phyloP scores from a whole-genome alignment of 2,888 invertebrate genomes.

The Drosophila planitibia region DNA sequence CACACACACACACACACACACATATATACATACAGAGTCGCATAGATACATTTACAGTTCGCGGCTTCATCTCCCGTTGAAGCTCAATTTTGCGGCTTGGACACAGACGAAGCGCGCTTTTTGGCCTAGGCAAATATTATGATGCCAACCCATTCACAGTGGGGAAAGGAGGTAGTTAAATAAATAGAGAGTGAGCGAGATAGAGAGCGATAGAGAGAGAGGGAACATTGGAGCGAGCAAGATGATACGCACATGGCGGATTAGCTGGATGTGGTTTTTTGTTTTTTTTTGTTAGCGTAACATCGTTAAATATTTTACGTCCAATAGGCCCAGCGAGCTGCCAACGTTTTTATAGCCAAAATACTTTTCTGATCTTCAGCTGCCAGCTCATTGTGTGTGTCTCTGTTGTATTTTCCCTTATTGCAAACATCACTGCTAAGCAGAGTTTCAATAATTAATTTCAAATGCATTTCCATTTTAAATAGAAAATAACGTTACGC shows the following conservation, averaged over 20 bases:
- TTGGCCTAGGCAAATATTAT: constrained; percentile 79
- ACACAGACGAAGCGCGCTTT: constrained; percentile 36
- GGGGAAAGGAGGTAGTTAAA: constrained; percentile 8
- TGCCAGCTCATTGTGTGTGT: constrained; percentile 34
- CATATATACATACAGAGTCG: not conserved
- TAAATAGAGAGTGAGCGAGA: not conserved
- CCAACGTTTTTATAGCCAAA: constrained; percentile 70
- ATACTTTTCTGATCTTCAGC: constrained; percentile 38
- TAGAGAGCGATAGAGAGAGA: constrained; percentile 5
- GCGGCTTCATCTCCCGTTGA: constrained; percentile 22
- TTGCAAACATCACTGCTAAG: constrained; percentile 27
- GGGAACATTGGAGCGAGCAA: not conserved
- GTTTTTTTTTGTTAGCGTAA: constrained; percentile 64
- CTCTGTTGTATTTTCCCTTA: constrained; percentile 3
- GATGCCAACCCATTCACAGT: constrained; percentile 60
- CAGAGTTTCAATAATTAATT: constrained; percentile 11
- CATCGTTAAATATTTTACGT: constrained; percentile 80
- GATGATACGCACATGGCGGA: constrained; percentile 39
- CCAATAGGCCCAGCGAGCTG: constrained; percentile 67
- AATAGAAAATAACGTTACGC: constrained; percentile 1
- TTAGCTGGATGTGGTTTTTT: constrained; percentile 41
- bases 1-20: constrained; percentile 5
- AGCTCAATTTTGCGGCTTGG: constrained; percentile 40
- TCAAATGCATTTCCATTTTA: constrained; percentile 23
- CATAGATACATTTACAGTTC: constrained; percentile 41